A percentile compares a stretch with the other conserved stretches of the same genome.
phyloP scores from a whole-genome alignment of 2,888 invertebrate genomes.

The Stegophylla sp. region DNA sequence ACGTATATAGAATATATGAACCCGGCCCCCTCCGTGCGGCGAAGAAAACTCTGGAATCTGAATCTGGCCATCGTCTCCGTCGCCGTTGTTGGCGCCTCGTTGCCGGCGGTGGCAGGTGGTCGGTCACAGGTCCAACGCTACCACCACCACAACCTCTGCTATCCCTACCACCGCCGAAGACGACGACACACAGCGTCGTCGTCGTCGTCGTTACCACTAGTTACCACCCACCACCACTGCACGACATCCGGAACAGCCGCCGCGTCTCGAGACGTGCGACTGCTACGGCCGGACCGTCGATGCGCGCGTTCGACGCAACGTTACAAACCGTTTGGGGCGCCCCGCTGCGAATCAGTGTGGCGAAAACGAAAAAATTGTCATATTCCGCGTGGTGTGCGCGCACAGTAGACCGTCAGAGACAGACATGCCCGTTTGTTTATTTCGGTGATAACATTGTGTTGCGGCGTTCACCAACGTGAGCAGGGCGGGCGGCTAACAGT shows the following conservation, averaged over 20 bases:
- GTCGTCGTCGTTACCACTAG: neutral
- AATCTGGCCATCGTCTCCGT: too few species aligned
- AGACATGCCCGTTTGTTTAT: constrained; percentile 8
- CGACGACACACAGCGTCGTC: neutral
- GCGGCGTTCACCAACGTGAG: neutral
- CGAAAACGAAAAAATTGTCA: neutral
- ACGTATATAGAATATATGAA: too few species aligned
- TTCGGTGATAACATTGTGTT: neutral
- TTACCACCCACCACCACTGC: neutral
- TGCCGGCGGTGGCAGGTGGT: too few species aligned
- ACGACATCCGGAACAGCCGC: neutral
- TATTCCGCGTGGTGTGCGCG: neutral
- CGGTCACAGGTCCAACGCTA: neutral
- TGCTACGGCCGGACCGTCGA: neutral
- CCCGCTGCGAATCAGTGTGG: constrained; percentile 1
- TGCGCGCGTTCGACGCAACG: neutral
- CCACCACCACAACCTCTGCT: neutral
- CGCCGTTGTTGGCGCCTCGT: too few species aligned
- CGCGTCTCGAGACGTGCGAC: neutral
- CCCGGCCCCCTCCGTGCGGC: too few species aligned
- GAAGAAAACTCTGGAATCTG: too few species aligned
- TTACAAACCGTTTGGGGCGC: neutral
- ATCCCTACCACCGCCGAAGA: neutral
- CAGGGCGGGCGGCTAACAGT: neutral
- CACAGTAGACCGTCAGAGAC: neutral